phyloP scores from a whole-genome alignment of 2,113 vertebrate genomes.

The Malurus alboscapulatus region DNA sequence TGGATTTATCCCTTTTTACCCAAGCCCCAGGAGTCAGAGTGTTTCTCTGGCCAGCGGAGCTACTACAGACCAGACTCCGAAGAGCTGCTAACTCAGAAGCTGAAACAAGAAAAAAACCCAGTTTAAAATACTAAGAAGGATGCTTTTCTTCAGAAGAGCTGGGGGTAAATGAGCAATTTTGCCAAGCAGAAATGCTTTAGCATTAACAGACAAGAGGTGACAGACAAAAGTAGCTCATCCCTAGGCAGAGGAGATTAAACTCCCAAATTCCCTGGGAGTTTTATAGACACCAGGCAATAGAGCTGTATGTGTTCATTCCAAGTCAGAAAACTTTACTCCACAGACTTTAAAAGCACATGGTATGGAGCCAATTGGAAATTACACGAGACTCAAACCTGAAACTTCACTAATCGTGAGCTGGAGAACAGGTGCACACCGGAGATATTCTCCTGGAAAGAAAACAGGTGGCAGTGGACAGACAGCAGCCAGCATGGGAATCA shows the following conservation, averaged over 20 bases:
- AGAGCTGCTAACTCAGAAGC: not conserved
- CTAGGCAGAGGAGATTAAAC: not conserved
- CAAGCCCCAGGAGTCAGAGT: not conserved
- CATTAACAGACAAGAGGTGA: not conserved
- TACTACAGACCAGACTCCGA: not conserved
- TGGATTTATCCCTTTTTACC: not conserved
- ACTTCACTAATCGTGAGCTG: not conserved
- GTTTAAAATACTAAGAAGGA: not conserved
- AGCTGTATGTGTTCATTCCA: not conserved
- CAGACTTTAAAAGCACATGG: not conserved
- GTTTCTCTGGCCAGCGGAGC: not conserved
- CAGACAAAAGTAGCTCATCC: not conserved
- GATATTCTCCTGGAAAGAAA: not conserved
- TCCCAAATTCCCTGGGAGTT: not conserved
- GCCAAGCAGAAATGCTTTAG: not conserved
- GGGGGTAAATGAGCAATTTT: not conserved
- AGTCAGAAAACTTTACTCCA: not conserved
- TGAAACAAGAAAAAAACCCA: fast-evolving
- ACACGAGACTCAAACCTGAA: not conserved
- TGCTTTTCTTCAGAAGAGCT: not conserved
- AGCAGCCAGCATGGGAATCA: not conserved
- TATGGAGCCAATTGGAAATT: not conserved
- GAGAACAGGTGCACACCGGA: not conserved
- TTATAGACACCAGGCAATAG: not conserved
- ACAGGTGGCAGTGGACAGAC: not conserved